Evolutionary conservation across 2,113 vertebrate genomes (phyloP).

Genomic region (human): GRCh38 chr1:157160501-157161000

Average conservation of each 20-base stretch:
- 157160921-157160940: neutral
- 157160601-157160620: too few relatives aligned
- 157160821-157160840: neutral
- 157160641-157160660: neutral
- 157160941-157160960: neutral
- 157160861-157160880: neutral
- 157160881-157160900: neutral
- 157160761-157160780: neutral
- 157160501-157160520: neutral
- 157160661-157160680: neutral
- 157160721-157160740: neutral
- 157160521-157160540: neutral
- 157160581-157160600: neutral
- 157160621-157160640: neutral
- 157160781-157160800: neutral
- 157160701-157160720: neutral
- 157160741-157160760: neutral
- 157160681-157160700: neutral
- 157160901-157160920: neutral
- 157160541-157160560: neutral
- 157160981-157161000: rapidly evolving
- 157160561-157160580: neutral
- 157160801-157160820: too few relatives aligned
- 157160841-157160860: neutral
- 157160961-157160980: neutral